Base-by-base conservation (phyloP, 2,113 vertebrate genomes). In the Epinephelus moara region DNA sequence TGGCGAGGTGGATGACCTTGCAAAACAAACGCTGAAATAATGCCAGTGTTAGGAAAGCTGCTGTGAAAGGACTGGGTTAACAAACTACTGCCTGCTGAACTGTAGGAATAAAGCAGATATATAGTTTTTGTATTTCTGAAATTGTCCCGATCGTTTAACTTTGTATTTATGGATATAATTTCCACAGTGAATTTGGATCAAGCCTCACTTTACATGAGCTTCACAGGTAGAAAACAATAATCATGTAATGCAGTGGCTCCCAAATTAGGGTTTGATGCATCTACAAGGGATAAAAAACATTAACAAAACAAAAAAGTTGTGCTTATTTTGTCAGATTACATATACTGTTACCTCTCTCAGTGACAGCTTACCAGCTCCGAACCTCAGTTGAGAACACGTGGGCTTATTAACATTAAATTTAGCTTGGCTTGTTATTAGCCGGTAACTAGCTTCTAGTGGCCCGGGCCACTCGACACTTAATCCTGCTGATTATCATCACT, bases 21-120 rank as follows among this genome's bases (percentile, higher is more conserved):
- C 47, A 71, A 70, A 75, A 70, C 30, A 72, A 67, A 60, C 0
- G 10, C 23, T 60, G 57, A 42, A 78, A 57, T 47, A 68, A 50
- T 1, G 4, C 15, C 42, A 42, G 6, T 33, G 40, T 66, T 56
- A 7, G 19, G 42, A 70, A 82, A 71, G 19, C 33, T 0, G 4
- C 33, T 42, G 2, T 33, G 33, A 71, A 49, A 62, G n/a, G 12
- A 49, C 17, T 10, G 1, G 7, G 49, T 40, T 50, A 19, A 50
- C 6, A 49, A 60, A 21, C 21, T 23, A 12, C 7, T 3, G 6
- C 19, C 49, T 45, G 4, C 49, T 57, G 30, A 45, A n/a, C 11
- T 50, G 18, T 4, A 8, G 42, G 18, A 60, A 6, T 21, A 60
- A 5, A 15, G 11, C 21, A 30, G 25, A 30, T 6, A 30, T 8